phyloP scores from a whole-genome alignment of 2,888 invertebrate genomes.

The Lacanobia wlatinum region DNA sequence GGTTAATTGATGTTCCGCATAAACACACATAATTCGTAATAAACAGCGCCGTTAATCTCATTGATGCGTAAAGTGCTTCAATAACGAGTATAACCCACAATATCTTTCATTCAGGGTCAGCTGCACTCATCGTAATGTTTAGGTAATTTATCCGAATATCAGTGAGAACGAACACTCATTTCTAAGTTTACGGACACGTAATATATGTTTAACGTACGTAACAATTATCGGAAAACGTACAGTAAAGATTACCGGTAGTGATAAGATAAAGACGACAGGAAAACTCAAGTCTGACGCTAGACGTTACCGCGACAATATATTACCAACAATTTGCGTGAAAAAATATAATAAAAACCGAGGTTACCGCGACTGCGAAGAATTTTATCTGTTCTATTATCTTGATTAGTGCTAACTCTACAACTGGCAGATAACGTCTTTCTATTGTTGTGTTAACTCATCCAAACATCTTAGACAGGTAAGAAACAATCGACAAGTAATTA shows the following conservation, averaged over 20 bases:
- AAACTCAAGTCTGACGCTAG: conserved; percentile 54
- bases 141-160: conserved; percentile 10
- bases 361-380: conserved; percentile 16
- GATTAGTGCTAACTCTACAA: conserved; percentile 37
- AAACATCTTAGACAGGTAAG: conserved; percentile 51
- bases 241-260: conserved; percentile 65
- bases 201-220: conserved; percentile 16
- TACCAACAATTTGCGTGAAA: conserved; percentile 48
- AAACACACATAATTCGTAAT: conserved; percentile 7
- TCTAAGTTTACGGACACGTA: conserved; percentile 13
- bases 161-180: conserved; percentile 6
- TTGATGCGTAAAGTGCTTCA: conserved; percentile 21
- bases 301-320: conserved; percentile 51
- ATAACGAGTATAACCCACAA: conserved; percentile 12
- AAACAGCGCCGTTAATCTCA: conserved; percentile 28
- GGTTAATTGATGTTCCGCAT: conserved; percentile 7
- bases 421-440: conserved; percentile 28
- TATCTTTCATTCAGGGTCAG: conserved; percentile 27
- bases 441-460: conserved; percentile 39
- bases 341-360: conserved; percentile 41
- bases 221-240: conserved; percentile 62
- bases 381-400: conserved; percentile 43
- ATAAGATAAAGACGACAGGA: conserved; percentile 73
- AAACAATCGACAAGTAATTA: conserved; percentile 2
- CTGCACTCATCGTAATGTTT: conserved; percentile 10